These are phyloP conservation scores for Penelope pileata DNA, from an alignment of 2,113 vertebrate species.

Conservation along the genomic window DNA sequence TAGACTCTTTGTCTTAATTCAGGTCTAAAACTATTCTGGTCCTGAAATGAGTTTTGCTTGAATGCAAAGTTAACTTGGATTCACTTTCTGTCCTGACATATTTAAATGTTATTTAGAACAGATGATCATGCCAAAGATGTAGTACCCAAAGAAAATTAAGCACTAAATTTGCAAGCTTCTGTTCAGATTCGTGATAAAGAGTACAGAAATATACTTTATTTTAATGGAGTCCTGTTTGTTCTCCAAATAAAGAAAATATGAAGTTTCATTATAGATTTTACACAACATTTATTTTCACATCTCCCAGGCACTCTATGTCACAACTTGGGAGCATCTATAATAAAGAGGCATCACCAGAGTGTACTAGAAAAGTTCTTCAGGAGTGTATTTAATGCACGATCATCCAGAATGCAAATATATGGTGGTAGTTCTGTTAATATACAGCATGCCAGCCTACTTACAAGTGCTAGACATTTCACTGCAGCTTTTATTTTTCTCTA, in stretches of 20 bases:
- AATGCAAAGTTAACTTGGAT: not conserved
- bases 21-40: not conserved
- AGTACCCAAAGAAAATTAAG: constrained; percentile 4
- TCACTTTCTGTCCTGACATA: not conserved
- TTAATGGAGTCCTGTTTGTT: not conserved
- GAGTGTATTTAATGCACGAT: not conserved
- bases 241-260: not conserved
- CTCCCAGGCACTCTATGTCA: not conserved
- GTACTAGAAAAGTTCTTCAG: not conserved
- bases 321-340: not conserved
- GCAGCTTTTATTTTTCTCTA: not conserved
- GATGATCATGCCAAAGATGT: not conserved
- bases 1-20: not conserved
- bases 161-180: constrained; percentile 22
- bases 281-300: not conserved
- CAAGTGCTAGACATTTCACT: not conserved
- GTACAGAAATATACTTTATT: not conserved
- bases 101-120: not conserved
- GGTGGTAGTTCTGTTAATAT: not conserved
- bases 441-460: not conserved
- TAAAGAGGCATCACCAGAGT: not conserved
- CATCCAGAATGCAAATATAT: not conserved
- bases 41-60: not conserved
- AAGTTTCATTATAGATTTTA: not conserved
- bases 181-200: not conserved